Evolutionary conservation across 2,888 invertebrate species (phyloP), one percentile per base, ranked within the genome.

Genomic region (Papilio protenor): DNA sequence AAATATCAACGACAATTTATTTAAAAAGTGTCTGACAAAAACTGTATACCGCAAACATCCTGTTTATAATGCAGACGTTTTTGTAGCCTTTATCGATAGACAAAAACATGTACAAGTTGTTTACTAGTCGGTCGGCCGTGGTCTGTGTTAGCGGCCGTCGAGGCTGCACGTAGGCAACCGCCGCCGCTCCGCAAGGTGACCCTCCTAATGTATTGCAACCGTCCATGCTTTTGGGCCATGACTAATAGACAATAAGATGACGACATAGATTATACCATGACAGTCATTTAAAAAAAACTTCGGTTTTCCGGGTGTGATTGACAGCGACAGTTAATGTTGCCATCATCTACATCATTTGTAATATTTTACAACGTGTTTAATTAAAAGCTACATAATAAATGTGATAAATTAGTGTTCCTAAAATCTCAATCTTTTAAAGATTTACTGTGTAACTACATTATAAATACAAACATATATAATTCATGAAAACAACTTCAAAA

Each of bases 191-290:
- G 78, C 84, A 82, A 85, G 85, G 84, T 84, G 81, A 83, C 86
- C 86, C 88, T 87, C 87, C 87, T 90, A 91, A 87, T 87, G 88
- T 89, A 91, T 87, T 87, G 90, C 90, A 89, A 90, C 87, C 81
- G 80, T 79, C 78, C 77, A 75, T 80, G 82, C 82, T 92, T 91
- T 89, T 89, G 84, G 91, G 90, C 92, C 93, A 92, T 92, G 91
- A 92, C 93, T 89, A 93, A 93, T 90, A 86, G 84, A 91, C 90
- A 91, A 91, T 90, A 80, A 27, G 86, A 83, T 92, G 91, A 86
- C 89, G 88, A 91, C 88, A 91, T 83, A 80, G 84, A 86, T 84
- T 61, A 82, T 85, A 85, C 83, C 84, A 81, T 81, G 47, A n/a
- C 27, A 11, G 0, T 16, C 82, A 83, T 84, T 83, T 8, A 40